Evolutionary conservation across 2,113 vertebrate species (phyloP), one percentile per base, ranked within the genome.

Genomic region (Paradisaea rubra): DNA sequence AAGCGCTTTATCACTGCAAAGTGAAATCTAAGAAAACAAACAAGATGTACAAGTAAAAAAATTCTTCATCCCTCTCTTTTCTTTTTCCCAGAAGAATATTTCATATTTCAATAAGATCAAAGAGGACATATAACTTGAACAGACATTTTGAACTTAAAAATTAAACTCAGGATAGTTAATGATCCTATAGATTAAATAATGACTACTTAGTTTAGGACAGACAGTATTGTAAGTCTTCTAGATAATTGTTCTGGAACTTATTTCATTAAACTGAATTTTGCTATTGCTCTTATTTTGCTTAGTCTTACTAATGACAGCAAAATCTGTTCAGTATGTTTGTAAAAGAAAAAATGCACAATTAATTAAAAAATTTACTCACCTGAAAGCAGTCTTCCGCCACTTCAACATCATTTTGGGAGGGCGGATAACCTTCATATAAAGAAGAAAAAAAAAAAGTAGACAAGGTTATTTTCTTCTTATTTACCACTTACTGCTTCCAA

Each of bases 381-480:
- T 98, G 98, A 97, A 98, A 97, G 91, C 98, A 98, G 88, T 98
- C 98, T 93, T 99, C 98, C 50, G 97, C 92, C 93, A 95, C 97
- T 94, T 99, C 98, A 24, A 97, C 94, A 88, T 99, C 99, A 86
- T 97, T 98, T 94, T 98, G 97, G 44, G 96, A 98, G 11, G 97
- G 88, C 81, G 98, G 97, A 94, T 98, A 99, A 87, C 98, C 99
- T 99, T 97, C 63, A 81, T 59, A 81, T 70, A 42, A 54, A 60
- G 10, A 41, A 54, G 60, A 47, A 81, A 65, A 86, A 23, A 23
- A 66, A 50, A 73, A 42, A 23, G 44, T 3, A 60, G 28, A 63
- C 8, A 74, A 33, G 19, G 25, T 85, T 85, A 85, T 45, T 76
- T 57, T 86, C 3, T 52, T 49, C 15, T 39, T 39, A 79, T 61